These are phyloP conservation scores for Protonibea diacanthus DNA, from an alignment of 2,797 vertebrate genomes.

Conservation along the genomic window DNA sequence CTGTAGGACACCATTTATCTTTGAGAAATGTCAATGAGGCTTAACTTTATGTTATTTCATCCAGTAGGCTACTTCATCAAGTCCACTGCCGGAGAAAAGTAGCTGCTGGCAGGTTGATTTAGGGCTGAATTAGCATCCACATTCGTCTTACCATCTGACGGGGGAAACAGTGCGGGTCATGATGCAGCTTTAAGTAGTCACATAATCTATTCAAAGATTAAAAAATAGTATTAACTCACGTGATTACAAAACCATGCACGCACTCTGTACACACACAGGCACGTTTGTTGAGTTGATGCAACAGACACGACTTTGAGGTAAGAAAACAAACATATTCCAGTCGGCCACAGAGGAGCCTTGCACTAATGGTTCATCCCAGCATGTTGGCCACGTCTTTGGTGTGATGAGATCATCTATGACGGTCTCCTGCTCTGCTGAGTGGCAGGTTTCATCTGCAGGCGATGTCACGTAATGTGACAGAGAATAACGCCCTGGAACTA, in stretches of 20 bases:
- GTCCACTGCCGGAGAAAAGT: neutral
- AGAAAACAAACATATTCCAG: constrained; percentile 20
- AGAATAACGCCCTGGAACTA: constrained; percentile 71
- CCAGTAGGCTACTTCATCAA: constrained; percentile 19
- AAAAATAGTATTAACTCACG: neutral
- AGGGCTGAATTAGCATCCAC: constrained; percentile 5
- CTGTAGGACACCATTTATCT: constrained; percentile 23
- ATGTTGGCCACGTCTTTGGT: constrained; percentile 26
- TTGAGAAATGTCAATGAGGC: constrained; percentile 18
- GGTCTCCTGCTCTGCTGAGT: constrained; percentile 63
- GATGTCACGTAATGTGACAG: constrained; percentile 61
- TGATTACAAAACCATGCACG: neutral
- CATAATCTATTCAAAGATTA: neutral
- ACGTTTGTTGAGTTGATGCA: neutral
- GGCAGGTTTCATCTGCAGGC: constrained; percentile 70
- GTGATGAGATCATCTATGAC: constrained; percentile 67
- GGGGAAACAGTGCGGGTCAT: neutral
- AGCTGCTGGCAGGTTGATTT: constrained; percentile 8
- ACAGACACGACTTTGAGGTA: neutral
- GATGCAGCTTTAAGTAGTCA: neutral
- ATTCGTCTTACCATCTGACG: neutral
- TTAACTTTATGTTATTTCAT: constrained; percentile 11
- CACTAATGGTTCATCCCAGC: constrained; percentile 38
- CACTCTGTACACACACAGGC: neutral
- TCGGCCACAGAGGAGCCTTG: neutral